Base-by-base conservation (phyloP, 2,888 invertebrate genomes). In the Cacoxenus indagator region DNA sequence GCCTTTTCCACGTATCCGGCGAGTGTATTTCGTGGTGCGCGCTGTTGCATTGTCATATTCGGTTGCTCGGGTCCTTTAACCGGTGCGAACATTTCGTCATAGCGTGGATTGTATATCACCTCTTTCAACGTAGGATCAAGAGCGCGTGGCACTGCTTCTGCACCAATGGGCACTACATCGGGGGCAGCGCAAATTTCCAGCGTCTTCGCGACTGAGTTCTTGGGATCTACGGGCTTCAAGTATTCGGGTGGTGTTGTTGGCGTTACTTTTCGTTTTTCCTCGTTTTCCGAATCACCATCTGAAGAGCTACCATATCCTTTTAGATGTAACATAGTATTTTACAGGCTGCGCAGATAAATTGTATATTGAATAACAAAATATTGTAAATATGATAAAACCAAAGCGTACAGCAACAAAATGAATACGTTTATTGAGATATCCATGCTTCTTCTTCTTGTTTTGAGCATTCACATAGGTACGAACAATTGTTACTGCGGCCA, bases 1-100 rank as follows among this genome's bases (percentile, higher is more conserved):
- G 98, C 97, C 73, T 94, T 93, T 85, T 99, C 99, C 0, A 98
- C 95, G 89, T 92, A 97, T 0, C 99, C 99, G 0, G 98, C 93
- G 11, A 99, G 89, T 80, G 95, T 97, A 86, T 99, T 99, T 84
- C 96, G 94, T 5, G 91, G 90, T 0, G 98, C 95, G 73, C 91
- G 92, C 89, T 96, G 94, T 83, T 97, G 97, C 83, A 94, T 92
- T 0, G 97, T 96, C 88, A 95, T 93, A 85, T 94, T 96, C 0
- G 99, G 99, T 89, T 99, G 97, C 76, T 92, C 93, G 0, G 99
- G 99, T 0, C 99, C 99, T 61, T 94, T 91, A 72, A 93, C 91
- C 0, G 98, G 97, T 3, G 97, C 95, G 90, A 93, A 99, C 2
- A 99, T 89, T 85, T 99, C 97, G 67, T 99, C 98, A 88, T 92